A percentile compares a stretch with the other conserved stretches of the same genome.
These are phyloP conservation scores for Cynocephalus volans DNA, from an alignment of 2,113 vertebrate genomes.

Conservation along the genomic window DNA sequence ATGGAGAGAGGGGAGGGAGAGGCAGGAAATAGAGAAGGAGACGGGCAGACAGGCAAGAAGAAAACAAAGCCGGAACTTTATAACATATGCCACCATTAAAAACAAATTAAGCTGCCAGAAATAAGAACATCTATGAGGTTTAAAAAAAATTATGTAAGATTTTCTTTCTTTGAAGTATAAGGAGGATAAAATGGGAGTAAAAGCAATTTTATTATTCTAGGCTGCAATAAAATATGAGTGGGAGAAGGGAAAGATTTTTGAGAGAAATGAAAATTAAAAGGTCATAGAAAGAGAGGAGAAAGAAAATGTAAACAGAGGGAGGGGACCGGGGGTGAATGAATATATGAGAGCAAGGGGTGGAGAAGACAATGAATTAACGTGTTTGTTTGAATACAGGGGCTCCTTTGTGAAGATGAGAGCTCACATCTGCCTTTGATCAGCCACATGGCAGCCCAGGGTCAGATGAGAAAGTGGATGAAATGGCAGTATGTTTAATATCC, in stretches of 20 bases:
- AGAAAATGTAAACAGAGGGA: neutral
- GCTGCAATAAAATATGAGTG: neutral
- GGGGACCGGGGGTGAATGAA: neutral
- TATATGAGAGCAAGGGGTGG: neutral
- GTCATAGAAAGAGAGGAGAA: neutral
- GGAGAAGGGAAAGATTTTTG: neutral
- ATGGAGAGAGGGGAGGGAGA: neutral
- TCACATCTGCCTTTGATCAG: slow-evolving; percentile 88
- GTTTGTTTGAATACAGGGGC: slow-evolving; percentile 39
- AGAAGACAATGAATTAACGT: slow-evolving; percentile 32
- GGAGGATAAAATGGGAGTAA: neutral
- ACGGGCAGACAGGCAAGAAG: neutral
- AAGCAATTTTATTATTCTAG: slow-evolving; percentile 43
- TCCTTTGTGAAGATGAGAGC: slow-evolving; percentile 60
- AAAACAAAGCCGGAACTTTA: neutral
- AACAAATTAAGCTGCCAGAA: neutral
- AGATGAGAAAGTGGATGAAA: slow-evolving; percentile 86
- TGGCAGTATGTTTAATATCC: slow-evolving; percentile 67
- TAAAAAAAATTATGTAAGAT: neutral
- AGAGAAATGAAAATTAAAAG: slow-evolving; percentile 8
- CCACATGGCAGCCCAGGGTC: slow-evolving; percentile 84
- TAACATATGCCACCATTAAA: neutral
- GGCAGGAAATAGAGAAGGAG: neutral
- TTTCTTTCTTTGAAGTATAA: neutral
- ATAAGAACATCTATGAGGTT: neutral